Base-by-base conservation (phyloP, 2,113 vertebrate genomes). In the Bubo scandiacus region DNA sequence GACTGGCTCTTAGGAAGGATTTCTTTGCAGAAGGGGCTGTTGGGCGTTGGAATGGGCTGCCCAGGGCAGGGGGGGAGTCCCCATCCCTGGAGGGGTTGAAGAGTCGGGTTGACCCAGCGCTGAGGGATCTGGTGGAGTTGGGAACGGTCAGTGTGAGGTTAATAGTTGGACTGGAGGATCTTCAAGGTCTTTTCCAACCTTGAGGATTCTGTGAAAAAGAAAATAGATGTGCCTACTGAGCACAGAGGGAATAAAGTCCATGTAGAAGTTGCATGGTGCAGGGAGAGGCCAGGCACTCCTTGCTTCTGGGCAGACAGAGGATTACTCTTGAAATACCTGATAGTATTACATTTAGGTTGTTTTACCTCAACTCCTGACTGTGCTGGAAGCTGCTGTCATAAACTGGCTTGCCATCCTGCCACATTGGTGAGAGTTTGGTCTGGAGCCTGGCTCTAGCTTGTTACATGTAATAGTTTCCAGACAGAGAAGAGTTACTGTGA, bases 241-340 rank as follows among this genome's bases (percentile, higher is more conserved):
- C 18, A 40, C 86, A 86, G 8, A 49, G 34, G 45, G 36, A 77
- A 67, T 36, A 18, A 80, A 81, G 18, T 5, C 26, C 62, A 38
- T 0, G 1, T 3, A 77, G 58, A 57, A 55, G 29, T 4, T 43
- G 49, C 3, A 0, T 2, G 12, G 38, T 30, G 5, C 42, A 82
- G 32, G 61, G 32, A 63, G 20, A 88, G 23, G 26, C 30, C 54
- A 81, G 26, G 30, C 29, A 70, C 86, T 83, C 54, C 81, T 57
- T 66, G 55, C 81, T 71, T 78, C 45, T 59, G 17, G 40, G 62
- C 51, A 42, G 42, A 45, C 27, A 27, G 20, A 58, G 18, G 19
- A 42, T 68, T 40, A 47, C 38, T 63, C 42, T 57, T 58, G 17
- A 65, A 70, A 75, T 49, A 38, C 38, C 43, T 26, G 6, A 29